Evolutionary conservation across 2,113 vertebrate species (phyloP).

Genomic region (Leucosticte australis): DNA sequence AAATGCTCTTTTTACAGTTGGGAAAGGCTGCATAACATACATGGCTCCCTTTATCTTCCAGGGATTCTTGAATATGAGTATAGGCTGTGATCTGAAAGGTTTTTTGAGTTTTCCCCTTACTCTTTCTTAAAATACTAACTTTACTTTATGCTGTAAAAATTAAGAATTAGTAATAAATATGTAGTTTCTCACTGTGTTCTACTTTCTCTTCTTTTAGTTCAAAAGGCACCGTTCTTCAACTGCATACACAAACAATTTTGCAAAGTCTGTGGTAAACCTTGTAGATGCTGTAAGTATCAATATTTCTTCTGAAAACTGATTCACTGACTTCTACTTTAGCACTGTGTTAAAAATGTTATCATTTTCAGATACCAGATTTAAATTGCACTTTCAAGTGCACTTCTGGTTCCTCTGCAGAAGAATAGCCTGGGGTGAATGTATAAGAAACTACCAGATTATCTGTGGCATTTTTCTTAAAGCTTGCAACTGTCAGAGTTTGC

Average conservation of each 20-base stretch:
- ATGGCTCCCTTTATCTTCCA: background rate
- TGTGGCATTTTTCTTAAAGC: background rate
- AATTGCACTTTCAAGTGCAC: background rate
- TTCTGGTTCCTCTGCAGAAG: background rate
- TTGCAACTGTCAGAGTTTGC: background rate
- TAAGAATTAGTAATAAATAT: background rate
- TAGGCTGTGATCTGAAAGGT: background rate
- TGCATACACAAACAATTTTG: conserved; percentile 87
- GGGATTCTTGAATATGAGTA: background rate
- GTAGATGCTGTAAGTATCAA: conserved; percentile 92
- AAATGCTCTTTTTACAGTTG: background rate
- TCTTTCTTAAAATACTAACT: background rate
- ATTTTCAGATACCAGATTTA: background rate
- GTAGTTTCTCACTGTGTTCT: conserved; percentile 15
- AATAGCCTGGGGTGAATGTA: background rate
- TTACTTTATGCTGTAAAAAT: background rate
- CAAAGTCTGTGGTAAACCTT: conserved; percentile 95
- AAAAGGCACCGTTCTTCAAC: conserved; percentile 83
- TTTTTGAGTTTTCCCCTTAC: background rate
- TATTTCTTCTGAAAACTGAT: background rate
- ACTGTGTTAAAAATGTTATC: background rate
- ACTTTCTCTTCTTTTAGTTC: conserved; percentile 75
- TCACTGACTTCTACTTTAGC: background rate
- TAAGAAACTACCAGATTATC: background rate
- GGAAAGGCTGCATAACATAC: background rate